phyloP scores from a whole-genome alignment of 2,113 vertebrate genomes.

The Eolophus roseicapilla region DNA sequence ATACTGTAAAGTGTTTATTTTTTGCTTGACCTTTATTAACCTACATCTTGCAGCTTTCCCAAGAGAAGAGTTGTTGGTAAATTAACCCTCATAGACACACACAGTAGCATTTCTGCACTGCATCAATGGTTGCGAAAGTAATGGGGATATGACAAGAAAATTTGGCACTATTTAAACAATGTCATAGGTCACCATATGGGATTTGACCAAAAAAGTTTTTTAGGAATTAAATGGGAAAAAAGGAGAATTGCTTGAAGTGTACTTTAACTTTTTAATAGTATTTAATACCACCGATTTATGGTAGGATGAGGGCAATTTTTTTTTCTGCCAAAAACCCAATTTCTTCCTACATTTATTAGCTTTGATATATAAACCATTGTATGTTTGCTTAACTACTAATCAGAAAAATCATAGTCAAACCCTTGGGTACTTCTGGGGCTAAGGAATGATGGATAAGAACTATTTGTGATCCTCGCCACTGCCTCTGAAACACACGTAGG shows the following conservation, averaged over 20 bases:
- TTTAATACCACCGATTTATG: slow-evolving; percentile 24
- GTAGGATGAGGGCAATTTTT: neutral
- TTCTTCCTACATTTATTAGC: slow-evolving; percentile 15
- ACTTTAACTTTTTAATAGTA: slow-evolving; percentile 55
- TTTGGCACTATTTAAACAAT: slow-evolving; percentile 78
- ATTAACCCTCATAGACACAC: slow-evolving; percentile 84
- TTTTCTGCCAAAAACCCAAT: neutral
- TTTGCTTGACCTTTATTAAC: slow-evolving; percentile 98
- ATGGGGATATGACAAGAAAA: slow-evolving; percentile 85
- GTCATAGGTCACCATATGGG: slow-evolving; percentile 77
- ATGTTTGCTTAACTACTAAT: slow-evolving; percentile 38
- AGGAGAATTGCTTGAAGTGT: slow-evolving; percentile 8
- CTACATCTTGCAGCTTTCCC: slow-evolving; percentile 88
- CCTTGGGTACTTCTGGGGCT: neutral
- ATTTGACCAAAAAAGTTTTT: slow-evolving; percentile 68
- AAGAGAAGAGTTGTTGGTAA: slow-evolving; percentile 83
- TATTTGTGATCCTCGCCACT: neutral
- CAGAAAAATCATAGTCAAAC: slow-evolving; percentile 30
- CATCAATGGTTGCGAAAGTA: slow-evolving; percentile 78
- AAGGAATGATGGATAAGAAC: neutral
- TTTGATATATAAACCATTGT: slow-evolving; percentile 33
- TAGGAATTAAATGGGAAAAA: slow-evolving; percentile 62
- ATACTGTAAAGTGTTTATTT: slow-evolving; percentile 98
- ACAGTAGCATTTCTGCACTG: slow-evolving; percentile 80
- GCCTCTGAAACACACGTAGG: neutral